Percentiles rank a stretch among this genome's conserved stretches.
Conservation (phyloP, 1,140 invertebrate species). For the Drosophila pseudoobscura region DNA sequence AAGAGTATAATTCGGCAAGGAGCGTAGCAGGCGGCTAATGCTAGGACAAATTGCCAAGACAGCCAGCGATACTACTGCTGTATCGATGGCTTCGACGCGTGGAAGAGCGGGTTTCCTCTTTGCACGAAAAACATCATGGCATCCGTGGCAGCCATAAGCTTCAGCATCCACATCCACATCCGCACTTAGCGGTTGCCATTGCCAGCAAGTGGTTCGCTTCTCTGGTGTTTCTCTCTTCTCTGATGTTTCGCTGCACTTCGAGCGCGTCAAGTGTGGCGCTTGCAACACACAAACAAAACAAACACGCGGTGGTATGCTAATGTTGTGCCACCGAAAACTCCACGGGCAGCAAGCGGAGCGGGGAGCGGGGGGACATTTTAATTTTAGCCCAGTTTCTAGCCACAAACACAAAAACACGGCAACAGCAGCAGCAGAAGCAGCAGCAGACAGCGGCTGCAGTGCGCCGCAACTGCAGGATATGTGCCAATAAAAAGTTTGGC, state of each 20-base stretch:
- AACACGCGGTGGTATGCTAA: conserved; percentile 55
- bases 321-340: conserved; percentile 51
- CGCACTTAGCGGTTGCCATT: conserved; percentile 3
- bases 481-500: conserved; percentile 82
- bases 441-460: conserved; percentile 5
- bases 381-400: conserved; percentile 75
- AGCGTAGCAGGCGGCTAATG: conserved; percentile 68
- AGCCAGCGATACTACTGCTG: conserved; percentile 36
- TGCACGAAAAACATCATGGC: not conserved
- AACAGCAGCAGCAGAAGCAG: conserved; percentile 4
- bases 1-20: conserved; percentile 74
- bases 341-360: conserved; percentile 30
- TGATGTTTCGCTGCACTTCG: conserved; percentile 35
- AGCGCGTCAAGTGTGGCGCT: conserved; percentile 57
- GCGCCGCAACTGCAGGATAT: conserved; percentile 55
- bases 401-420: conserved; percentile 52
- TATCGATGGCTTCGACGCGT: conserved; percentile 11
- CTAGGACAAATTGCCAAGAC: conserved; percentile 65
- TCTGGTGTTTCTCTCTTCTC: conserved; percentile 5
- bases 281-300: conserved; percentile 49
- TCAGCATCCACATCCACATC: no score
- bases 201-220: conserved; percentile 15
- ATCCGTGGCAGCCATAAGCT: not conserved
- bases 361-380: conserved; percentile 74
- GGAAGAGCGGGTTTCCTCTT: not conserved